These are phyloP conservation scores for Cranoglanis bouderius DNA, from an alignment of 2,113 vertebrate genomes.

Conservation along the genomic window DNA sequence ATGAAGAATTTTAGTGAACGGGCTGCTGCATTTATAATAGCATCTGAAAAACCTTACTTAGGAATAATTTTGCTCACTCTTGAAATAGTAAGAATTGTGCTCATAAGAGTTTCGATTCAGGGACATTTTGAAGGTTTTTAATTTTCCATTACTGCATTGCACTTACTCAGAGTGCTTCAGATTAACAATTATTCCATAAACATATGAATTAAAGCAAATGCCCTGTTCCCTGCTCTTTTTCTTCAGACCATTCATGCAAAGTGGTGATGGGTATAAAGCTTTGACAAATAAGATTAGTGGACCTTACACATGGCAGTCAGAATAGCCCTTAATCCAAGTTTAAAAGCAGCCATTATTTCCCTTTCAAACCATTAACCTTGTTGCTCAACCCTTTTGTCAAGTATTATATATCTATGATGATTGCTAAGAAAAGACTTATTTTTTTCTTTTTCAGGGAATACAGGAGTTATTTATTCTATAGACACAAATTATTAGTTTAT, in stretches of 20 bases:
- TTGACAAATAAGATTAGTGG: conserved; percentile 56
- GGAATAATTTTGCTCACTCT: not conserved
- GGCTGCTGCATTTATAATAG: not conserved
- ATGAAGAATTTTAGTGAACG: not conserved
- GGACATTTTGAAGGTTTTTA: not conserved
- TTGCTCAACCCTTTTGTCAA: not conserved
- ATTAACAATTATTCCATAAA: not conserved
- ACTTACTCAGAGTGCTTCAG: not conserved
- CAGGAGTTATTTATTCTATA: not conserved
- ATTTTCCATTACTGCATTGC: not conserved
- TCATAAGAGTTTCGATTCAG: not conserved
- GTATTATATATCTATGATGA: not conserved
- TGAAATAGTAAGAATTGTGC: not conserved
- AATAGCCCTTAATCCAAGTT: conserved; percentile 42
- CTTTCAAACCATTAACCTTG: conserved; percentile 6
- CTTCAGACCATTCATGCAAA: conserved; percentile 27
- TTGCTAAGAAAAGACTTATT: too few relatives aligned
- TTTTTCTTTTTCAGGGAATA: not conserved
- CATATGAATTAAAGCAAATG: conserved; percentile 38
- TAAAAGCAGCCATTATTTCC: conserved; percentile 34
- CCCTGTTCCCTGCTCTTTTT: conserved; percentile 46
- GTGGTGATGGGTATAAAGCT: conserved; percentile 31
- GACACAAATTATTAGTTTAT: not conserved
- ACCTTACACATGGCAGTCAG: conserved; percentile 53
- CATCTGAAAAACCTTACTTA: not conserved